Conservation (phyloP, 2,797 vertebrate species). For the Brachyrhaphis roseni region DNA sequence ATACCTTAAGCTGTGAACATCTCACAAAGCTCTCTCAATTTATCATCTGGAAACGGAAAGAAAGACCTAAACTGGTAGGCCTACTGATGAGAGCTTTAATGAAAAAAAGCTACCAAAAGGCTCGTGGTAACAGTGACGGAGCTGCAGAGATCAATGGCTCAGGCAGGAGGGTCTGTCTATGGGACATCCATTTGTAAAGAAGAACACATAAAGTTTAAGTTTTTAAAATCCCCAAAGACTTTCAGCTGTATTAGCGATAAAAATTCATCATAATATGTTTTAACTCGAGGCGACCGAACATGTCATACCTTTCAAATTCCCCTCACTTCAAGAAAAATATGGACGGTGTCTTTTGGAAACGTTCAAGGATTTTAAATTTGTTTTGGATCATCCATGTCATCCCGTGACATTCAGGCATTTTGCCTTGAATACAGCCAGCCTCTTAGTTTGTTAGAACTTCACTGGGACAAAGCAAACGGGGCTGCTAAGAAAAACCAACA, state of each 20-base stretch:
- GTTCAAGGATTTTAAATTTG: no score
- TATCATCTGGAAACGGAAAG: not conserved
- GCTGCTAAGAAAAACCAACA: conserved; percentile 58
- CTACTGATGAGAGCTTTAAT: not conserved
- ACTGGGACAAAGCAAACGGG: conserved; percentile 34
- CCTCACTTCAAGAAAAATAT: not conserved
- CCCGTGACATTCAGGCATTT: conserved; percentile 11
- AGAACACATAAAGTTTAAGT: not conserved
- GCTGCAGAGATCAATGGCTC: not conserved
- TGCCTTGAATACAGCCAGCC: conserved; percentile 12
- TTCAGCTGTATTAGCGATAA: not conserved
- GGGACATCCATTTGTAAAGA: not conserved
- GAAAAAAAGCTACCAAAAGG: not conserved
- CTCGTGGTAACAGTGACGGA: not conserved
- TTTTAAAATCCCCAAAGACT: not conserved
- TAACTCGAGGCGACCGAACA: not conserved
- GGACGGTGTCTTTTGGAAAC: not conserved
- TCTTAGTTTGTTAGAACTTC: conserved; percentile 29
- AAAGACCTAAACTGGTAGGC: not conserved
- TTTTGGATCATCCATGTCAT: conserved; percentile 1
- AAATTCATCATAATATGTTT: not conserved
- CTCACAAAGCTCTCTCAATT: not conserved
- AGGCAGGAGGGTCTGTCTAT: not conserved
- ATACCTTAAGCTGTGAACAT: not conserved
- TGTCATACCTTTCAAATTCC: not conserved